Conservation (phyloP, 2,113 vertebrate genomes). For the Brachyhypopomus occidentalis region DNA sequence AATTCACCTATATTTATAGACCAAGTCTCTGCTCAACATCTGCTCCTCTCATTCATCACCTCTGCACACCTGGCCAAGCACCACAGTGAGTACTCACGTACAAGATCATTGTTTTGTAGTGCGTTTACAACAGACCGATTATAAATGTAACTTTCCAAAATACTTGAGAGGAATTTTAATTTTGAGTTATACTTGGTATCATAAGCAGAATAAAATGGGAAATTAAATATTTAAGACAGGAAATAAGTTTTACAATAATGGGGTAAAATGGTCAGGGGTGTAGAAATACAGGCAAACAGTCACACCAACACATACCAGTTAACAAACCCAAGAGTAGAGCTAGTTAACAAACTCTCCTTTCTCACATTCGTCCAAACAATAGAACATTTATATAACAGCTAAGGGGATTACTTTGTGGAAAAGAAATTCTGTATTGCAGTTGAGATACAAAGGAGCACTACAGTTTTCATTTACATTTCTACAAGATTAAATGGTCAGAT, state of each 20-base stretch:
- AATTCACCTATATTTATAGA: too few species aligned
- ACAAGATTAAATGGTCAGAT: slow-evolving; percentile 11
- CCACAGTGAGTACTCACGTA: background rate
- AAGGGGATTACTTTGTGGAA: slow-evolving; percentile 18
- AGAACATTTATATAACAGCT: slow-evolving; percentile 26
- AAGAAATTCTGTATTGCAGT: slow-evolving; percentile 7
- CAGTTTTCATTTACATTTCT: slow-evolving; percentile 23
- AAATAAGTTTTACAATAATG: slow-evolving; percentile 1
- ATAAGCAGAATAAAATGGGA: slow-evolving; percentile 23
- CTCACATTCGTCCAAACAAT: background rate
- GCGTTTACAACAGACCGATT: slow-evolving; percentile 24
- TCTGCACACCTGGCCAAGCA: background rate
- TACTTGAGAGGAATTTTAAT: slow-evolving; percentile 19
- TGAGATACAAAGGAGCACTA: slow-evolving; percentile 26
- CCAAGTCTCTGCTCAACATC: too few species aligned
- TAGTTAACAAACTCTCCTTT: background rate
- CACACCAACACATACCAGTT: background rate
- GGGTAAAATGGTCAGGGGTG: background rate
- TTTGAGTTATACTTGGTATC: slow-evolving; percentile 13
- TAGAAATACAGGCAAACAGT: slow-evolving; percentile 1
- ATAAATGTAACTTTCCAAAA: slow-evolving; percentile 17
- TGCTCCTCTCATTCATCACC: too few species aligned
- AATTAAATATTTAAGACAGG: slow-evolving; percentile 12
- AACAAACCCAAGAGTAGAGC: slow-evolving; percentile 13
- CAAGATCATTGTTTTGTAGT: background rate